These are phyloP conservation scores for Coleophora flavipennella DNA, from an alignment of 2,888 invertebrate genomes.

Conservation along the genomic window DNA sequence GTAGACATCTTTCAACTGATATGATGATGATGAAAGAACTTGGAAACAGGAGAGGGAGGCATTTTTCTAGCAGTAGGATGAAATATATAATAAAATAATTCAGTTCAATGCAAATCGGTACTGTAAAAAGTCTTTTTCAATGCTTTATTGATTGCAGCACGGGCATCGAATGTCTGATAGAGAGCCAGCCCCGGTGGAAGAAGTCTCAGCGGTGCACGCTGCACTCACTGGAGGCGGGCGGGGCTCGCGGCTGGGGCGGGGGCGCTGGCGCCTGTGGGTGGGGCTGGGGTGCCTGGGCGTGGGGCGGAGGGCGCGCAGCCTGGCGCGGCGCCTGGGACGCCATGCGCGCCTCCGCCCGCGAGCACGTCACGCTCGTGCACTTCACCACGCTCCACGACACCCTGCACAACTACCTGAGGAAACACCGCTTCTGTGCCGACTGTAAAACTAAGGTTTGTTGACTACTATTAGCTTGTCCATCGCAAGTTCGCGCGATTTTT, in stretches of 20 bases:
- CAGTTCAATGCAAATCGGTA: too few species aligned
- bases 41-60: too few species aligned
- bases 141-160: constrained; percentile 63
- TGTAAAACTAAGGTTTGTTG: constrained; percentile 90
- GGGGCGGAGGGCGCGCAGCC: constrained; percentile 70
- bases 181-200: constrained; percentile 87
- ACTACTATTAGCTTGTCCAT: background rate
- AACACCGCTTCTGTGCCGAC: constrained; percentile 95
- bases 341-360: constrained; percentile 84
- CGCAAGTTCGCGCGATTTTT: too few species aligned
- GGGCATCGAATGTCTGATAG: constrained; percentile 82
- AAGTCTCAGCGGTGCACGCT: constrained; percentile 91
- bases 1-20: too few species aligned
- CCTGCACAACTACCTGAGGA: constrained; percentile 90
- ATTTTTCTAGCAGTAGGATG: too few species aligned
- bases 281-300: constrained; percentile 78
- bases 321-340: constrained; percentile 91
- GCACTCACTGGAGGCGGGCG: constrained; percentile 91
- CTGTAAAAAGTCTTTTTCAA: too few species aligned
- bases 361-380: constrained; percentile 90
- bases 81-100: too few species aligned
- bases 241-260: constrained; percentile 78
- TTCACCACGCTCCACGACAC: constrained; percentile 88
- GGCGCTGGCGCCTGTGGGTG: constrained; percentile 77
- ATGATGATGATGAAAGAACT: too few species aligned